Evolutionary conservation across 2,113 vertebrate genomes (phyloP).

Genomic region (Taurulus bubalis): DNA sequence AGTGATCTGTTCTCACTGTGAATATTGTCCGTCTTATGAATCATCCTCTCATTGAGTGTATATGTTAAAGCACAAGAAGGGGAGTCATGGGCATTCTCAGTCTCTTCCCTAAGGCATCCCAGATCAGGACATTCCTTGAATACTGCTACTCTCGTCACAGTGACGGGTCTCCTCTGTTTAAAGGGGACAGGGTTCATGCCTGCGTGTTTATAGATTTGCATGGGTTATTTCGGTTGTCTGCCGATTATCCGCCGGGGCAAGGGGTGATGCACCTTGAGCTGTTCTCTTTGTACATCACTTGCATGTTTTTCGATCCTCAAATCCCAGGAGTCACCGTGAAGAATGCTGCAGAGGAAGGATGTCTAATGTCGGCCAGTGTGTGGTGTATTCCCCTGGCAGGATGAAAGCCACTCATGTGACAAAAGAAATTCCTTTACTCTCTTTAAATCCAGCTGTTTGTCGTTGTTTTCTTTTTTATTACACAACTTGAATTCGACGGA

Average conservation of each 20-base stretch:
- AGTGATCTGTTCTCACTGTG: constrained; percentile 31
- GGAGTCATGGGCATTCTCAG: constrained; percentile 27
- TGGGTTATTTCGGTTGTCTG: constrained; percentile 58
- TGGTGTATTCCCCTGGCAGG: constrained; percentile 50
- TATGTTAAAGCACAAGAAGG: constrained; percentile 13
- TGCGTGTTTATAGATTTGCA: constrained; percentile 67
- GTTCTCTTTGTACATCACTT: constrained; percentile 49
- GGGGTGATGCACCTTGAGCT: constrained; percentile 50
- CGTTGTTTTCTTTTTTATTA: constrained; percentile 26
- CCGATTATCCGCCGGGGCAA: constrained; percentile 30
- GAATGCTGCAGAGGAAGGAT: constrained; percentile 73
- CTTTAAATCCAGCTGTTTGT: constrained; percentile 46
- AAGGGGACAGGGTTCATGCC: constrained; percentile 46
- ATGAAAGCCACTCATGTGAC: constrained; percentile 51
- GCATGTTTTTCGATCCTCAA: constrained; percentile 57
- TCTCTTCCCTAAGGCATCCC: constrained; percentile 60
- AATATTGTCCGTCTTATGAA: constrained; percentile 32
- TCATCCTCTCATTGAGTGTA: constrained; percentile 34
- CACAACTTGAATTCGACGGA: constrained; percentile 12
- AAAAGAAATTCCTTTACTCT: constrained; percentile 53
- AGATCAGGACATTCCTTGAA: constrained; percentile 72
- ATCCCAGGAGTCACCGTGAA: constrained; percentile 64
- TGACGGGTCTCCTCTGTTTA: constrained; percentile 38
- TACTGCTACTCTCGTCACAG: constrained; percentile 63
- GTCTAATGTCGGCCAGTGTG: constrained; percentile 66